Evolutionary conservation across 2,113 vertebrate genomes (phyloP).

Genomic region (Channa argus): DNA sequence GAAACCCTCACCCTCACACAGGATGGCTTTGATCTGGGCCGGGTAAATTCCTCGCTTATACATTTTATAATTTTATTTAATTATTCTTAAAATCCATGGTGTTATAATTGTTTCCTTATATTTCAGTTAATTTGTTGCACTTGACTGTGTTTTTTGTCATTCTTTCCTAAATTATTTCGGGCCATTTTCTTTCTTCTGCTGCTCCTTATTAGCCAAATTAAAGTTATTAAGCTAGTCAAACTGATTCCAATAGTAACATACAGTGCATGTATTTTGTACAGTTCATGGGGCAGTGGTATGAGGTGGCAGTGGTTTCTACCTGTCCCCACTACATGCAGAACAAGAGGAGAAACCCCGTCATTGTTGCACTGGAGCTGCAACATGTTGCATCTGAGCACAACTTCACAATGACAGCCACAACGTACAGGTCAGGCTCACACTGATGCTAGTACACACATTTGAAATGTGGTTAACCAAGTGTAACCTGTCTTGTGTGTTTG

Average conservation of each 20-base stretch:
- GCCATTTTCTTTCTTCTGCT: too few species aligned
- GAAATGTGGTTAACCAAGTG: background rate
- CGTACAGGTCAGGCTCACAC: constrained; percentile 46
- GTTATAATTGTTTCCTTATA: background rate
- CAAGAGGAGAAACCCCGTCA: constrained; percentile 77
- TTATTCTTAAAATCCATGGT: background rate
- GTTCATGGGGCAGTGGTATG: constrained; percentile 90
- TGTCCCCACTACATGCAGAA: constrained; percentile 84
- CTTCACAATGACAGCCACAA: constrained; percentile 55
- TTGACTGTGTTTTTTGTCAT: too few species aligned
- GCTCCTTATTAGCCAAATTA: too few species aligned
- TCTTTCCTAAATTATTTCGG: too few species aligned
- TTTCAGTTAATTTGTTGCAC: too few species aligned
- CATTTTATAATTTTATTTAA: background rate
- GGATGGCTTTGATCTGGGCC: constrained; percentile 86
- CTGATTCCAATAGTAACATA: too few species aligned
- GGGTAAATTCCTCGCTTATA: constrained; percentile 78
- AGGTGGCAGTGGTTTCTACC: constrained; percentile 83
- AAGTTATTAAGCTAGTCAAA: too few species aligned
- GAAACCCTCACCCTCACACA: constrained; percentile 76
- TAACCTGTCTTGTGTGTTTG: constrained; percentile 13
- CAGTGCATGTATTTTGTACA: constrained; percentile 37
- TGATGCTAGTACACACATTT: background rate
- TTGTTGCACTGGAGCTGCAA: constrained; percentile 83
- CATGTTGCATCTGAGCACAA: constrained; percentile 26